Evolutionary conservation across 1,140 invertebrate species (phyloP).

Genomic region (Araneus ventricosus): DNA sequence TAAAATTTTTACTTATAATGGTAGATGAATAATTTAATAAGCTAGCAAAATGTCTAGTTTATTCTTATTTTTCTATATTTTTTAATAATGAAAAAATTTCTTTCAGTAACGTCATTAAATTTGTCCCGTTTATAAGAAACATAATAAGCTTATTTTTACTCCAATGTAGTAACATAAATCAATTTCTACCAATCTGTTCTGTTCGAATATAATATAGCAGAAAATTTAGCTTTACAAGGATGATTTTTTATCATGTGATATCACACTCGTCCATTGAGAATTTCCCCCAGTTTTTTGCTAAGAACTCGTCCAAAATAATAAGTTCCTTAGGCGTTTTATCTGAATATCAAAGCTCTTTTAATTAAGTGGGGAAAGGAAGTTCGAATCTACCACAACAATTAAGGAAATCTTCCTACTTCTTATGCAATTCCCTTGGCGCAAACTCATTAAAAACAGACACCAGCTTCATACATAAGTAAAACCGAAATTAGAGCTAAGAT

Average conservation of each 20-base stretch:
- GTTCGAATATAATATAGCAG: too few species aligned
- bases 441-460: background rate
- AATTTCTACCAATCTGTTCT: too few species aligned
- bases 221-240: too few species aligned
- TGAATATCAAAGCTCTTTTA: conserved; percentile 27
- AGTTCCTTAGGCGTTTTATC: conserved; percentile 15
- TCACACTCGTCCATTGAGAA: background rate
- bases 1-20: too few species aligned
- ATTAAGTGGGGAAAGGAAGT: background rate
- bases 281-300: background rate
- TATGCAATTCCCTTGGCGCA: conserved; percentile 6
- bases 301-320: background rate
- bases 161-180: too few species aligned
- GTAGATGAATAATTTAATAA: too few species aligned
- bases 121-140: too few species aligned
- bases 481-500: conserved; percentile 10
- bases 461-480: conserved; percentile 25
- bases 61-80: too few species aligned
- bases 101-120: too few species aligned
- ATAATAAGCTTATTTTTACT: too few species aligned
- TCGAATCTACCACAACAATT: background rate
- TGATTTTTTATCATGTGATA: background rate
- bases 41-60: too few species aligned
- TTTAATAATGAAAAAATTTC: too few species aligned
- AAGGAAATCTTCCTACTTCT: background rate